A percentile compares a stretch with the other conserved stretches of the same genome.
Evolutionary conservation across 1,140 invertebrate species (phyloP).

Genomic region (Hetaerina americana): DNA sequence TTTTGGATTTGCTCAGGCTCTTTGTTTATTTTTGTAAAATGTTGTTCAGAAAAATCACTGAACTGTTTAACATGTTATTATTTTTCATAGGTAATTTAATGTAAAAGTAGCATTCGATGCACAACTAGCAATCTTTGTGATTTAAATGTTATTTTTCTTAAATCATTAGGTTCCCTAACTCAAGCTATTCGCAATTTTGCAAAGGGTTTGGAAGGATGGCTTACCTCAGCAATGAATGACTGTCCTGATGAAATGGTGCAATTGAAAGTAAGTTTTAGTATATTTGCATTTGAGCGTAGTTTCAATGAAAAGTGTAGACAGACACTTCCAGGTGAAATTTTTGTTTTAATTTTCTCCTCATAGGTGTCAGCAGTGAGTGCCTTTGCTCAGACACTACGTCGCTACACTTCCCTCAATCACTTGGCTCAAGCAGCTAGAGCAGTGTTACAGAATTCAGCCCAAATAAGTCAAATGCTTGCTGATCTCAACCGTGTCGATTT

Average conservation of each 20-base stretch:
- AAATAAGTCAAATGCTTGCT: conserved; percentile 93
- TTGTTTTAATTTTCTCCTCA: conserved; percentile 11
- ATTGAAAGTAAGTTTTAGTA: conserved; percentile 48
- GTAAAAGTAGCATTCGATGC: too few species aligned
- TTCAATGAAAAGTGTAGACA: neutral
- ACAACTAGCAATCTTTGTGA: too few species aligned
- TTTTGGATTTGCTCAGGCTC: too few species aligned
- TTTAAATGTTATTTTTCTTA: too few species aligned
- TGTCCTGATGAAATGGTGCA: conserved; percentile 72
- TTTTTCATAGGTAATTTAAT: too few species aligned
- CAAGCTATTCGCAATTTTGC: conserved; percentile 90
- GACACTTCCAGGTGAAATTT: conserved; percentile 27
- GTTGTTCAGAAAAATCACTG: too few species aligned
- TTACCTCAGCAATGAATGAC: conserved; percentile 73
- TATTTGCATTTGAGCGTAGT: neutral
- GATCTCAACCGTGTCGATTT: conserved; percentile 97
- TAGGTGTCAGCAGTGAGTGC: conserved; percentile 67
- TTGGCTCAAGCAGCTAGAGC: conserved; percentile 90
- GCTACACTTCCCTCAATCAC: conserved; percentile 98
- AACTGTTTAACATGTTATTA: too few species aligned
- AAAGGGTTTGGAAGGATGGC: conserved; percentile 78
- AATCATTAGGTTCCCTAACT: conserved; percentile 59
- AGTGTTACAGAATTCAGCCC: conserved; percentile 87
- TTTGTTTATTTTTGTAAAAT: too few species aligned
- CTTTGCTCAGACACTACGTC: conserved; percentile 84